Percentiles rank a stretch among this genome's conserved stretches.
Conservation (phyloP, 1,140 invertebrate genomes). For the Drosophila erecta region DNA sequence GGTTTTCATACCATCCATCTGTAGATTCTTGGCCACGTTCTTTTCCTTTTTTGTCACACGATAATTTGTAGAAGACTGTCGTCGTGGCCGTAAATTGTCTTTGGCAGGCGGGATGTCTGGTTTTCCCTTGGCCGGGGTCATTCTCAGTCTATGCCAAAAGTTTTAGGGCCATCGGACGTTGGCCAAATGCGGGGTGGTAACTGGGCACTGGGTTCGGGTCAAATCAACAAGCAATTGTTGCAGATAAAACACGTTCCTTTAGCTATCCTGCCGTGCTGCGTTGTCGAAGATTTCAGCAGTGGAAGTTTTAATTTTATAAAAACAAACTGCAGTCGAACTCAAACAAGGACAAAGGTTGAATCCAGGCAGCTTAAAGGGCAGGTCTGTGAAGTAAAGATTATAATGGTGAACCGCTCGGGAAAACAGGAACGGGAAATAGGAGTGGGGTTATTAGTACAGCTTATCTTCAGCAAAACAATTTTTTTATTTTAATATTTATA, state of each 20-base stretch:
- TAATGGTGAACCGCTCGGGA: not conserved
- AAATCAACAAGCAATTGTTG: conserved; percentile 81
- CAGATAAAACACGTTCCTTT: conserved; percentile 71
- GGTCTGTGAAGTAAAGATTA: not conserved
- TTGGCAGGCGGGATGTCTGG: conserved; percentile 65
- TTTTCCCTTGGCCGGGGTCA: conserved; percentile 19
- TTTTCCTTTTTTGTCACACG: conserved; percentile 63
- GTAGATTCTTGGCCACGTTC: conserved; percentile 13
- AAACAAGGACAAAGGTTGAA: conserved; percentile 33
- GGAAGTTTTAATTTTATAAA: conserved; percentile 79
- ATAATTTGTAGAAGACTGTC: conserved; percentile 77
- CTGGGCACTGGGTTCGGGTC: conserved; percentile 30
- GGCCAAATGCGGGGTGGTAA: not conserved
- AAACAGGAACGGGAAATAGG: not conserved
- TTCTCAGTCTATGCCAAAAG: conserved; percentile 63
- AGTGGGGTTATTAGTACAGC: not conserved
- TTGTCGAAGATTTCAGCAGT: conserved; percentile 42
- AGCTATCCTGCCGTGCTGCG: conserved; percentile 22
- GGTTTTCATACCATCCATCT: conserved; percentile 30
- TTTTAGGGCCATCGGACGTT: conserved; percentile 50
- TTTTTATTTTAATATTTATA: no score
- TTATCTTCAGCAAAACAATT: not conserved
- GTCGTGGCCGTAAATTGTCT: conserved; percentile 74
- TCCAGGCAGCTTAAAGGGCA: conserved; percentile 26
- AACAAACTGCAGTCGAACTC: conserved; percentile 69